Evolutionary conservation across 2,888 invertebrate genomes (phyloP), one percentile per base, ranked within the genome.

Genomic region (Mesorhabditis sp.): DNA sequence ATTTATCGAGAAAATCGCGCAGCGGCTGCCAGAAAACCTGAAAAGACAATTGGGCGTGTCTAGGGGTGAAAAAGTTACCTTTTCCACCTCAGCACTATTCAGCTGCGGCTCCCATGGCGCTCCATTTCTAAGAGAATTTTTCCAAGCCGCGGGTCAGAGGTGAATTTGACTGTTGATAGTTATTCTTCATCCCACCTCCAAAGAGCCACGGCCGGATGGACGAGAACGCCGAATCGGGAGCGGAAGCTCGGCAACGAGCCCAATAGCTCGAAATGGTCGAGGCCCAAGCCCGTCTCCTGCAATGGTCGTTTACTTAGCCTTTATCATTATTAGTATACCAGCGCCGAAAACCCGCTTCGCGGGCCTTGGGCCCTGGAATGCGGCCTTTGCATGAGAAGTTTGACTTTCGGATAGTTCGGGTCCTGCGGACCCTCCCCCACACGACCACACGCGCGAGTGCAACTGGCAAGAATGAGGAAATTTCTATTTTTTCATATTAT

Each of bases 171-270:
- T 28, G 28, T 28, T 28, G 28, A 28, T 28, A 28, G 28, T 28
- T 28, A 28, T 28, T 28, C 28, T 28, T 28, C 28, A 2, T 28
- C 50, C 10, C 41, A 69, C 71, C 66, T 75, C 61, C 72, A 66
- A 15, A 78, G 64, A 4, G 78, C 78, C 10, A 78, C 70, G 4
- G 76, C 73, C 4, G 78, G 78, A 70, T 78, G 76, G 42, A 78
- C 73, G 43, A 76, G 70, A 10, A 78, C 71, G 1, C 74, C 76
- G 62, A 76, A 78, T 42, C 76, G 67, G 10, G 78, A 73, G 4
- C 74, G 72, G 66, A 78, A 76, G n/a, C 72, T 66, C 13, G 76
- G 76, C 44, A 78, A 66, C 68, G 70, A 73, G 67, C 78, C 78
- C 15, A 78, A 67, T 13, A 78, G 65, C 28, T 68, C 43, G 67